A percentile compares a stretch with the other conserved stretches of the same genome.
phyloP scores from a whole-genome alignment of 2,113 vertebrate genomes.

The Semicossyphus pulcher region DNA sequence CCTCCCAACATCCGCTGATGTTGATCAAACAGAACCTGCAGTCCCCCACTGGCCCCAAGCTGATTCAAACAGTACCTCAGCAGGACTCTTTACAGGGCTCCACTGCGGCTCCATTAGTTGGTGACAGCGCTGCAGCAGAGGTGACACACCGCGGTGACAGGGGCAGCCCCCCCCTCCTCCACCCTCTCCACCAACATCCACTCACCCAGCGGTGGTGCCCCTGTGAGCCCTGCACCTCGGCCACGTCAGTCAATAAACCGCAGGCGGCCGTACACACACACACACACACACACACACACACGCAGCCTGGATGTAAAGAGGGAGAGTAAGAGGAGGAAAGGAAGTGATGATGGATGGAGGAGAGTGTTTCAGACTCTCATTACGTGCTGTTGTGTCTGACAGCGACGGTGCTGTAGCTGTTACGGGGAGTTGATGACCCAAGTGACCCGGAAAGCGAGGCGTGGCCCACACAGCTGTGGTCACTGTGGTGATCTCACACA shows the following conservation, averaged over 20 bases:
- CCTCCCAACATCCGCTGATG: slow-evolving; percentile 72
- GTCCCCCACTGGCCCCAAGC: slow-evolving; percentile 66
- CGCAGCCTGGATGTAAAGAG: slow-evolving; percentile 36
- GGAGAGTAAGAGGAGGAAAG: slow-evolving; percentile 39
- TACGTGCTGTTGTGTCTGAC: slow-evolving; percentile 74
- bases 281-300: slow-evolving; percentile 9
- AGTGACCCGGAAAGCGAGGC: slow-evolving; percentile 79
- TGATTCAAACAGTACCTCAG: slow-evolving; percentile 78
- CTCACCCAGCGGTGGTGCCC: slow-evolving; percentile 67
- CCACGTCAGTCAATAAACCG: slow-evolving; percentile 70
- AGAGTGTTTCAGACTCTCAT: slow-evolving; percentile 69
- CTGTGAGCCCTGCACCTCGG: slow-evolving; percentile 63
- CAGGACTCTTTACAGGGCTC: slow-evolving; percentile 76
- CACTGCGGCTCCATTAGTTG: slow-evolving; percentile 78
- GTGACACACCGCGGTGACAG: slow-evolving; percentile 75
- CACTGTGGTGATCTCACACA: slow-evolving; percentile 78
- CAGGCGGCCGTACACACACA: slow-evolving; percentile 44
- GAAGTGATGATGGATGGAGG: slow-evolving; percentile 60
- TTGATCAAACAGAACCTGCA: slow-evolving; percentile 81
- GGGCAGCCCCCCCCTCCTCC: slow-evolving; percentile 51
- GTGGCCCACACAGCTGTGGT: slow-evolving; percentile 79
- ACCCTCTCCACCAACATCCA: slow-evolving; percentile 56
- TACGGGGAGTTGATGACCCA: slow-evolving; percentile 68
- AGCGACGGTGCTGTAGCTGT: slow-evolving; percentile 64
- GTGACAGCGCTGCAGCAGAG: slow-evolving; percentile 76